Base-by-base conservation (phyloP, 2,888 invertebrate genomes). In the Allophyes oxyacanthae region DNA sequence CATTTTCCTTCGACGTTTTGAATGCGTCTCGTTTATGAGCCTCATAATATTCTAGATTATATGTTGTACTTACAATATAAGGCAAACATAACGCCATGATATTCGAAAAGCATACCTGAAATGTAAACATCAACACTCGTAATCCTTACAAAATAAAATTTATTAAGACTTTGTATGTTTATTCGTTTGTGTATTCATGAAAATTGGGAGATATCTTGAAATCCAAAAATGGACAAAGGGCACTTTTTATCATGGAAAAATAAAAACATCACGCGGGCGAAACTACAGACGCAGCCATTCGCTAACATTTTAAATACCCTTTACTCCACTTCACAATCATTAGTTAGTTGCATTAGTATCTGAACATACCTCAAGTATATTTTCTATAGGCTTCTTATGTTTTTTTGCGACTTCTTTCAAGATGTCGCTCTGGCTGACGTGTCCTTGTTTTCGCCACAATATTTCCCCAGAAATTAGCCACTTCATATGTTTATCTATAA, bases 401-500 rank as follows among this genome's bases (percentile, higher is more conserved):
- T 53, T 56, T 20, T 58, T 68, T 13, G 69, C 82, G 0, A 85
- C 59, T 42, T 77, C 65, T 51, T 85, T 83, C 7, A 90, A 63
- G 32, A 85, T 64, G 2, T 79, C 73, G 41, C 91, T 89, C 1
- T 80, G 81, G 28, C 72, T 75, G 11, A 90, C 65, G 49, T 84
- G 78, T 1, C 92, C 93, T 9, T 80, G 72, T 34, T 83, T 81
- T n/a, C 77, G 68, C 90, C 91, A 94, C 51, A 93, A 71, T 52
- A 90, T 79, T 41, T 94, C 91, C 0, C 87, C 87, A 0, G 92
- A 82, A n/a, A 95, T 78, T 13, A 95, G 60, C 88, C 91, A 93
- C 45, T 90, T 89, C 55, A 92, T 78, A 67, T 95, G 91, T 49
- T 82, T 88, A 45, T 90, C 86, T 49, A 94, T 68, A 70, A 95